A percentile compares a stretch with the other conserved stretches of the same genome.
Evolutionary conservation across 2,113 vertebrate genomes (phyloP).

Genomic region (Cromileptes altivelis): DNA sequence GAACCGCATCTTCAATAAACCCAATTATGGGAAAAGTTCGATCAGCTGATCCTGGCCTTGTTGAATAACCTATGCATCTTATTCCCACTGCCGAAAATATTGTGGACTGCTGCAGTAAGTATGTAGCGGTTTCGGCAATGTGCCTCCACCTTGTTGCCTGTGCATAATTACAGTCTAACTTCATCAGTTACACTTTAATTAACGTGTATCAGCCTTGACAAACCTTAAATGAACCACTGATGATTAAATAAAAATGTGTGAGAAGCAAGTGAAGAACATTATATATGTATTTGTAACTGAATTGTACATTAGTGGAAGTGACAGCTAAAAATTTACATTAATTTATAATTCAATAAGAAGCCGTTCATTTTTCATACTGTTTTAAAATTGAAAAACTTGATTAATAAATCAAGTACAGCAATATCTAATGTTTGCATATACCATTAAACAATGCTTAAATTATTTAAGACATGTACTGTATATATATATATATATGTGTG

Average conservation of each 20-base stretch:
- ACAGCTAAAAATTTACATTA: not conserved
- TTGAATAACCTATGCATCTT: slow-evolving; percentile 42
- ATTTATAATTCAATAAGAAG: slow-evolving; percentile 8
- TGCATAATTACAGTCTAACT: slow-evolving; percentile 31
- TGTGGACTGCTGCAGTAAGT: not conserved
- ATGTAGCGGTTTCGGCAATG: not conserved
- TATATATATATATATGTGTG: not conserved
- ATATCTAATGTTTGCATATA: not conserved
- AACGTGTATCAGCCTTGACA: not conserved
- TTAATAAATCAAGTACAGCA: not conserved
- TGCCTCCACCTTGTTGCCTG: not conserved
- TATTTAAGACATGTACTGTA: not conserved
- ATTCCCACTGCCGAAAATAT: slow-evolving; percentile 13
- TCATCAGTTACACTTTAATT: slow-evolving; percentile 26
- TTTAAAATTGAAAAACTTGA: not conserved
- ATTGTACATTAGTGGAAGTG: not conserved
- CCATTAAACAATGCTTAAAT: not conserved
- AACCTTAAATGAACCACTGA: slow-evolving; percentile 18
- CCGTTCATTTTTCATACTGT: not conserved
- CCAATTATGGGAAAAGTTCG: slow-evolving; percentile 62
- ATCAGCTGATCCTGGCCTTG: slow-evolving; percentile 56
- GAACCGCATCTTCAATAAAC: slow-evolving; percentile 63
- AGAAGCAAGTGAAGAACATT: not conserved
- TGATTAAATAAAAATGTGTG: slow-evolving; percentile 30
- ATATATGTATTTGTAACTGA: not conserved